Conservation (phyloP, 2,888 invertebrate genomes). For the Meteorus cinctellus region DNA sequence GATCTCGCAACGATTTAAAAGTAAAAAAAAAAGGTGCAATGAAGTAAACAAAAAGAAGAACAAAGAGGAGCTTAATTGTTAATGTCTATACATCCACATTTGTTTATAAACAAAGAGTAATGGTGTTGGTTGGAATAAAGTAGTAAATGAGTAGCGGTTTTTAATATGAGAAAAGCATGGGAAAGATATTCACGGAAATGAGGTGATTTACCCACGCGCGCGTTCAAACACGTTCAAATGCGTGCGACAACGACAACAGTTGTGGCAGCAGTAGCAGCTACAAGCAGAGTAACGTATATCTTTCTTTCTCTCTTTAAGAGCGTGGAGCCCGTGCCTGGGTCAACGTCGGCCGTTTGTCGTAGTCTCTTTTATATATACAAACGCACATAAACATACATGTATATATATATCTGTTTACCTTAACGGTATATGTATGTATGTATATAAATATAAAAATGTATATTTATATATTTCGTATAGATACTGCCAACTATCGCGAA, state of each 20-base stretch:
- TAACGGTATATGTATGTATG: conserved; percentile 11
- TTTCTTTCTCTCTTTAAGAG: conserved; percentile 23
- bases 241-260: conserved; percentile 28
- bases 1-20: not conserved
- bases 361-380: conserved; percentile 31
- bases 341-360: conserved; percentile 43
- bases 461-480: not conserved
- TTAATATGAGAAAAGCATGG: conserved; percentile 45
- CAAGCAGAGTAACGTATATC: not conserved
- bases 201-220: conserved; percentile 39
- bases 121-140: not conserved
- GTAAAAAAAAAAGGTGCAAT: no score
- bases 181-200: conserved; percentile 47
- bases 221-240: conserved; percentile 8
- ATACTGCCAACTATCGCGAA: not conserved
- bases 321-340: conserved; percentile 39
- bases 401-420: conserved; percentile 15
- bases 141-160: conserved; percentile 49
- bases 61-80: conserved; percentile 12
- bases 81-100: not conserved
- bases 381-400: not conserved
- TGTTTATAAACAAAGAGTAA: not conserved
- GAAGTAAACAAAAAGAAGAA: conserved; percentile 23
- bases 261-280: no score
- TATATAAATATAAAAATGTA: not conserved